Evolutionary conservation across 2,888 invertebrate genomes (phyloP).

Genomic region (Drosophila formosana): DNA sequence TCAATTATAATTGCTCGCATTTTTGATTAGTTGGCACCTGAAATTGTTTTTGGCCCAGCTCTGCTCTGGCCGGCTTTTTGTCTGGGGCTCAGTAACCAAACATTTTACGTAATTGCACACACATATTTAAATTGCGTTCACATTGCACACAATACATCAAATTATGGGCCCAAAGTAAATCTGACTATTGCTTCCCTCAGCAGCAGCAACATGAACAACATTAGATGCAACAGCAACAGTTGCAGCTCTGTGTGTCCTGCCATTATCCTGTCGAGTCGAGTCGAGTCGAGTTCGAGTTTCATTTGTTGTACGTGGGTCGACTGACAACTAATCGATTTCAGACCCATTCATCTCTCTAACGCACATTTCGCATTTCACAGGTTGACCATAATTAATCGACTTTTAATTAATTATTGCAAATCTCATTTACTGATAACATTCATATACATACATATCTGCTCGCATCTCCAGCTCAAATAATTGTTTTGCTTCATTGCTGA

Average conservation of each 20-base stretch:
- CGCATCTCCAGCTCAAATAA: too few species aligned
- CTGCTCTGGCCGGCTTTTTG: neutral
- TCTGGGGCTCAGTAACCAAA: constrained; percentile 45
- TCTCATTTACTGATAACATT: neutral
- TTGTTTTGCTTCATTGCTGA: too few species aligned
- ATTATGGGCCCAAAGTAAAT: constrained; percentile 66
- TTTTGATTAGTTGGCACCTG: constrained; percentile 79
- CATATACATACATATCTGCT: neutral
- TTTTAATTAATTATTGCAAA: neutral
- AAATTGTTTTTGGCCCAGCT: constrained; percentile 50
- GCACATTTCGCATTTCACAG: neutral
- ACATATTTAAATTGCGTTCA: constrained; percentile 75
- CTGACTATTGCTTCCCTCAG: constrained; percentile 35
- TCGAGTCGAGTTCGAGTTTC: constrained; percentile 13
- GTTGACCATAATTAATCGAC: constrained; percentile 1
- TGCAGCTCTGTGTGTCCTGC: constrained; percentile 5
- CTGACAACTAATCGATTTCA: constrained; percentile 9
- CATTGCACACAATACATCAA: constrained; percentile 67
- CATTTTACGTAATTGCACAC: constrained; percentile 77
- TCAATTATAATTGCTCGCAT: constrained; percentile 78
- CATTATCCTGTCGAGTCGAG: neutral
- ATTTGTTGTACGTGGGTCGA: constrained; percentile 33
- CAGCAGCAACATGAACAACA: constrained; percentile 7
- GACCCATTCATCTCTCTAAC: neutral
- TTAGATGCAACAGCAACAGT: constrained; percentile 9